phyloP scores from a whole-genome alignment of 2,113 vertebrate species.

The Actenoides hombroni region DNA sequence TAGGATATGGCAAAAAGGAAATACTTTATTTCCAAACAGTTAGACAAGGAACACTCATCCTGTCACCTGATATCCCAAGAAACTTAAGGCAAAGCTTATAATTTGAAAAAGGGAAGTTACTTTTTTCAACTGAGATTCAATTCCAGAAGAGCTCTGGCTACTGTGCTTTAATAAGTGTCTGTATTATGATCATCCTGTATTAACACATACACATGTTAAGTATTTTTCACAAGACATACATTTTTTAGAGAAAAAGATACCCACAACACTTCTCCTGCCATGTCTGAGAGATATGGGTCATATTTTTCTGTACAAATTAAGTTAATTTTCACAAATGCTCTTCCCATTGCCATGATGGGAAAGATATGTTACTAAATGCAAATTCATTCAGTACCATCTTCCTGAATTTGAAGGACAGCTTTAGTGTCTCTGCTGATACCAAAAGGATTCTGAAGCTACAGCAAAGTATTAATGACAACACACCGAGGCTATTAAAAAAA shows the following conservation, averaged over 20 bases:
- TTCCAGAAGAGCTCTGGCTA: not conserved
- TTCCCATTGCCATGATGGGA: not conserved
- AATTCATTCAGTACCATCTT: not conserved
- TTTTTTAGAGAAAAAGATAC: accelerated
- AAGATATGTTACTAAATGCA: not conserved
- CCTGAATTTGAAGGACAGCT: not conserved
- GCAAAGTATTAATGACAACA: not conserved
- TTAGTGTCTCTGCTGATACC: not conserved
- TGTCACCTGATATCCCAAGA: not conserved
- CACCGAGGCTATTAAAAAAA: not conserved
- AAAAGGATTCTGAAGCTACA: not conserved
- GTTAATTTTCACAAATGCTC: not conserved
- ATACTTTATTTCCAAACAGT: not conserved
- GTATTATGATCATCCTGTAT: not conserved
- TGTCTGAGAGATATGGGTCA: not conserved
- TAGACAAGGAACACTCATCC: not conserved
- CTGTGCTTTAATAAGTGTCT: not conserved
- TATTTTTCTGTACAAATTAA: not conserved
- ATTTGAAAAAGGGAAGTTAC: not conserved
- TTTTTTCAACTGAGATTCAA: not conserved
- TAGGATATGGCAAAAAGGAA: not conserved
- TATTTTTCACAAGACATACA: not conserved
- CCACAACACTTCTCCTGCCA: not conserved
- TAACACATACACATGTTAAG: not conserved
- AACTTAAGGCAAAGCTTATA: not conserved